phyloP scores from a whole-genome alignment of 2,113 vertebrate genomes.

The Indri indri region DNA sequence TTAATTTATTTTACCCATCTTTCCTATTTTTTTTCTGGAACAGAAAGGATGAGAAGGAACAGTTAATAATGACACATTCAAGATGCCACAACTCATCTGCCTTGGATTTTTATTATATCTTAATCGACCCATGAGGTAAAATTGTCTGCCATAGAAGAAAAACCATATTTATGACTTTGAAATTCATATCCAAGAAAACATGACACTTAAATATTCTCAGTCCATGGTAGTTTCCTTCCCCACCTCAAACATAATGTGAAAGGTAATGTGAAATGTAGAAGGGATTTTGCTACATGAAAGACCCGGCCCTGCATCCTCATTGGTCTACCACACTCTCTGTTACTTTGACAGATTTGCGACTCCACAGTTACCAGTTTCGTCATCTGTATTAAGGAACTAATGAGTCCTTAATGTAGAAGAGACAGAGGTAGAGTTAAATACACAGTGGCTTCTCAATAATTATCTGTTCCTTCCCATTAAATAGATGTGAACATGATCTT shows the following conservation, averaged over 20 bases:
- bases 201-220: background rate
- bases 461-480: conserved; percentile 45
- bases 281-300: background rate
- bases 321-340: background rate
- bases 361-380: background rate
- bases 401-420: background rate
- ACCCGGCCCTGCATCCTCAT: background rate
- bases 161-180: background rate
- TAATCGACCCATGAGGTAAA: background rate
- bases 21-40: background rate
- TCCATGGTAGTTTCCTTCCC: background rate
- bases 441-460: background rate
- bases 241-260: background rate
- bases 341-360: background rate
- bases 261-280: background rate
- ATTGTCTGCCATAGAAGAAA: background rate
- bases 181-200: background rate
- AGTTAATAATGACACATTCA: background rate
- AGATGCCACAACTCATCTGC: background rate
- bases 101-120: background rate
- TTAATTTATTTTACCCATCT: background rate
- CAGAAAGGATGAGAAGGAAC: background rate
- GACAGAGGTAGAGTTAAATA: background rate
- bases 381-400: conserved; percentile 14
- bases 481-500: background rate